Base-by-base conservation (phyloP, 64 coral and sea anemone species). In the Astreopora myriophthalma region DNA sequence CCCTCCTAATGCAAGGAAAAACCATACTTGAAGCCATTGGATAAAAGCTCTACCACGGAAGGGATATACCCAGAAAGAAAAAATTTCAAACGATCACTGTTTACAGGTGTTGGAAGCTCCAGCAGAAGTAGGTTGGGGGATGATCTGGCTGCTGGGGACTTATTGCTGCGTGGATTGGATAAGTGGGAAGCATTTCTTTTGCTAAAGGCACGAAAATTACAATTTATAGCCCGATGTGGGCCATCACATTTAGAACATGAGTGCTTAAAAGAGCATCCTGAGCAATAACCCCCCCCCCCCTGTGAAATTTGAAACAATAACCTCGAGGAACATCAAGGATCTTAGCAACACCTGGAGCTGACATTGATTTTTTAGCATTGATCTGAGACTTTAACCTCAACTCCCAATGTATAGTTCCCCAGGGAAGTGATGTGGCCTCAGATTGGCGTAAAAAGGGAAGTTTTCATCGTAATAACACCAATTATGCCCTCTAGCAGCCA, bases 1-100 rank as follows among this genome's bases (percentile, higher is more conserved):
- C 62, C 63, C 73, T 87, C 66, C 6, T 69, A 87, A 72, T 87
- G 34, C 57, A 72, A 23, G 7, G 42, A 11, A 72, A 87, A 71
- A 39, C 63, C 66, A 1, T 9, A 46, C 16, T 34, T 38, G 51
- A 87, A 71, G 25, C 63, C 42, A 11, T 46, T 11, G 4, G 42
- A 46, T 46, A 46, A 46, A 4, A 46, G 4, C 42, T 46, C 11
- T 4, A 46, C 42, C 11, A 11, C 42, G 4, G 42, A 46, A 11
- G 42, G 42, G 42, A 46, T 46, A 2, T 72, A 20, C 27, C 1
- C 3, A 17, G 62, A 63, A 57, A 62, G 49, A 55, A 55, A 55
- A 19, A 55, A 55, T 6, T 16, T 12, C 8, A 57, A 57, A 57
- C 13, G 10, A 57, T 17, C 17, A 46, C 42, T 46, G 0, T 57